phyloP scores from a whole-genome alignment of 2,888 invertebrate genomes.

The Aspidiotus rigidus region DNA sequence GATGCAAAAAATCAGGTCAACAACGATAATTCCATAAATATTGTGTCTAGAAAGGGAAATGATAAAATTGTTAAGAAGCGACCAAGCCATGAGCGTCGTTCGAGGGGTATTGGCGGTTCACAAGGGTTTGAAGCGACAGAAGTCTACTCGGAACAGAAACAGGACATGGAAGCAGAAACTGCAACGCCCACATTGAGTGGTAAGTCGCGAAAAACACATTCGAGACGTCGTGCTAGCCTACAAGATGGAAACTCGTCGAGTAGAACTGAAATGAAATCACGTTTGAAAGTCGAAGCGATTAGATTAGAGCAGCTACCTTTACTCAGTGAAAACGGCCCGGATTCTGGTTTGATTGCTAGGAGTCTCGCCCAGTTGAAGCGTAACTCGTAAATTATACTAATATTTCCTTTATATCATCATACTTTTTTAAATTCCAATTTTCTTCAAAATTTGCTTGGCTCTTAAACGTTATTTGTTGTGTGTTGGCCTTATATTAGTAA shows the following conservation, averaged over 20 bases:
- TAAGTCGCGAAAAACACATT: neutral
- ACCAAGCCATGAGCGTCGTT: neutral
- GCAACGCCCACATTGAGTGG: neutral
- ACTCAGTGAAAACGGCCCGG: conserved; percentile 10
- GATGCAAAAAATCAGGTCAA: conserved; percentile 34
- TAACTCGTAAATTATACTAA: neutral
- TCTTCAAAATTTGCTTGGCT: too few species aligned
- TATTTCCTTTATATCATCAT: too few species aligned
- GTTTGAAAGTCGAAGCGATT: conserved; percentile 11
- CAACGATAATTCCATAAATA: conserved; percentile 12
- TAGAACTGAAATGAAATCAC: conserved; percentile 1
- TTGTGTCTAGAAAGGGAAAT: neutral
- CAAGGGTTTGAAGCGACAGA: neutral
- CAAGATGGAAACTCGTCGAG: neutral
- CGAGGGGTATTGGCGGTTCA: neutral
- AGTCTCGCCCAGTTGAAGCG: conserved; percentile 7
- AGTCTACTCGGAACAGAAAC: neutral
- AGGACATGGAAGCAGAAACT: neutral
- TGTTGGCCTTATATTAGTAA: too few species aligned
- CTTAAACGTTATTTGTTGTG: too few species aligned
- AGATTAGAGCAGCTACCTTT: conserved; percentile 14
- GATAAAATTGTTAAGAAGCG: neutral
- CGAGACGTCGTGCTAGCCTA: neutral
- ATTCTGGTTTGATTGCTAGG: conserved; percentile 16
- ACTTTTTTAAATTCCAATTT: too few species aligned